Base-by-base conservation (phyloP, 2,888 invertebrate genomes). In the Aphodius granarius region DNA sequence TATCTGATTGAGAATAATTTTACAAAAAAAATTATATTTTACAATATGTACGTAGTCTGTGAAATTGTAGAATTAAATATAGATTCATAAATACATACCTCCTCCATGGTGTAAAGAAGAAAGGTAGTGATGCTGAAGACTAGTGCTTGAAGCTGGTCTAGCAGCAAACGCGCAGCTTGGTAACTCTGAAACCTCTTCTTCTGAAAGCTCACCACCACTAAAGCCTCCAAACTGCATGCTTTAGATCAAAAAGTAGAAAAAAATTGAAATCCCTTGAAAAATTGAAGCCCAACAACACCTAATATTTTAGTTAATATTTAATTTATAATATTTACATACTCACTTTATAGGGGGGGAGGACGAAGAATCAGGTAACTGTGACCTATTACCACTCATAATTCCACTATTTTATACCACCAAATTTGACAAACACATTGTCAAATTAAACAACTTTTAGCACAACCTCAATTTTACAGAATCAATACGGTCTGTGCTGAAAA, bases 161-260 rank as follows among this genome's bases (percentile, higher is more conserved):
- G 91, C 81, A 86, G 91, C 95, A 86, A 95, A 95, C 75, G 94
- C 93, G 86, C 95, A 95, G 64, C 95, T 94, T 0, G 95, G 95
- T 80, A 95, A 88, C 81, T 95, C 95, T 3, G 91, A 88, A 15
- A 94, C 90, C 83, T 91, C 87, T 84, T 92, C 91, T 87, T 91
- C 91, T 75, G 89, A 90, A 66, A 90, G 86, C 78, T 91, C 90
- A 73, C 86, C 87, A 72, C 86, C 85, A 78, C 85, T 86, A 81
- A 85, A 87, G 75, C 81, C 82, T 66, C 86, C 85, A 82, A 85
- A 87, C 78, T 87, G 87, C 83, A 87, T 83, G 82, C 86, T 87
- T 76, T 73, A 68, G n/a, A 68, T 6, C 73, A 77, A 78, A 63
- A 68, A 43, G 43, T 9, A 43, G 13, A 43, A 71, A 75, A n/a